These are phyloP conservation scores for Himalopsyche anomala DNA, from an alignment of 2,888 invertebrate genomes.

Conservation along the genomic window DNA sequence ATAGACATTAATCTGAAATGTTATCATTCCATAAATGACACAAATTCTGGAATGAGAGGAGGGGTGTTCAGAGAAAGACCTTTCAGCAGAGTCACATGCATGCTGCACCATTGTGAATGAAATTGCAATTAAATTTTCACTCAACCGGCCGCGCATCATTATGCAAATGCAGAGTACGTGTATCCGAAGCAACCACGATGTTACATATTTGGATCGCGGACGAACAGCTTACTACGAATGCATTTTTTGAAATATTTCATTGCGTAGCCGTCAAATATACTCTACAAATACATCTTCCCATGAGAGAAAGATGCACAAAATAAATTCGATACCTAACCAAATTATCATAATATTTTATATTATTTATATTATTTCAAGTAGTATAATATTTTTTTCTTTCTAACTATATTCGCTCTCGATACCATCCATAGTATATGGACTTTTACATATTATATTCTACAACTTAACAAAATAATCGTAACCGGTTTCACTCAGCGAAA, in stretches of 20 bases:
- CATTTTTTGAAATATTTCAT: neutral
- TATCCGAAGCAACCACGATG: neutral
- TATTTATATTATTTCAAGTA: too few species aligned
- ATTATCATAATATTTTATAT: too few species aligned
- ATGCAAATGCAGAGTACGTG: neutral
- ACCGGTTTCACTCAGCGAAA: too few species aligned
- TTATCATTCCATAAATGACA: neutral
- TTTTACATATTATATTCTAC: too few species aligned
- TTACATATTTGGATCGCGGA: neutral
- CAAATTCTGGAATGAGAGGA: neutral
- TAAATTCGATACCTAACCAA: too few species aligned
- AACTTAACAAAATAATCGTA: too few species aligned
- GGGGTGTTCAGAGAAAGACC: neutral
- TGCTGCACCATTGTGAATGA: neutral
- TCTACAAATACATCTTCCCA: too few species aligned
- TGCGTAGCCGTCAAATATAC: too few species aligned
- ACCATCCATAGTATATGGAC: too few species aligned
- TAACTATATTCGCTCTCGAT: too few species aligned
- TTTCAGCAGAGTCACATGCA: neutral
- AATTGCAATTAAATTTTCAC: constrained; percentile 39
- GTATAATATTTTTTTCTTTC: too few species aligned
- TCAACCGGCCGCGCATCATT: constrained; percentile 38
- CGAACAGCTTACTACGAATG: neutral
- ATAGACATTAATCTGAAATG: neutral
- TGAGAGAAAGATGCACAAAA: too few species aligned